Evolutionary conservation across 2,797 vertebrate species (phyloP).

Genomic region (Lagodon rhomboides): DNA sequence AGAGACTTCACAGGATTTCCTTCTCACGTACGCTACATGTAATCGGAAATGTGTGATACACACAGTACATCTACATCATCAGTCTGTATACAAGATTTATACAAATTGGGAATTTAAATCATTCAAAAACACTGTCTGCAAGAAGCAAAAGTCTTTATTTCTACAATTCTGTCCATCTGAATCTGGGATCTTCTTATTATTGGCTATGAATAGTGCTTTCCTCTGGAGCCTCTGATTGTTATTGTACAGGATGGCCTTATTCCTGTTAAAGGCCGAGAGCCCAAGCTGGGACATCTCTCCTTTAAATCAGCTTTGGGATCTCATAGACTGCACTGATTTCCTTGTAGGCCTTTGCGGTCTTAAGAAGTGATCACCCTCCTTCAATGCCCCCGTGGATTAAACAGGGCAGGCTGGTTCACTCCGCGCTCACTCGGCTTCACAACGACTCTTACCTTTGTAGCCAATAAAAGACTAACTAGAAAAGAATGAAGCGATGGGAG

Average conservation of each 20-base stretch:
- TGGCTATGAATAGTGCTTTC: slow-evolving; percentile 91
- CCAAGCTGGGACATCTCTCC: slow-evolving; percentile 93
- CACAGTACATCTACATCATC: slow-evolving; percentile 17
- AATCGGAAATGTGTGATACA: slow-evolving; percentile 40
- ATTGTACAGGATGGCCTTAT: slow-evolving; percentile 89
- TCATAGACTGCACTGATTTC: slow-evolving; percentile 94
- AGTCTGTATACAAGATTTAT: not conserved
- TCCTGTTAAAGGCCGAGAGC: slow-evolving; percentile 89
- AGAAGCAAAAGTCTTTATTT: slow-evolving; percentile 61
- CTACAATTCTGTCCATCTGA: slow-evolving; percentile 85
- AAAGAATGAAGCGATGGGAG: slow-evolving; percentile 97
- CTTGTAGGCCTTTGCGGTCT: slow-evolving; percentile 96
- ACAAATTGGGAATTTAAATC: slow-evolving; percentile 29
- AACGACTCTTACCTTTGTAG: slow-evolving; percentile 93
- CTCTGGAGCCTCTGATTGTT: slow-evolving; percentile 91
- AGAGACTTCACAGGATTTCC: slow-evolving; percentile 55
- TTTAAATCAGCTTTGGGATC: slow-evolving; percentile 98
- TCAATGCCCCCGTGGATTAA: slow-evolving; percentile 97
- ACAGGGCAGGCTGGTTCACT: slow-evolving; percentile 92
- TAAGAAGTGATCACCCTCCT: slow-evolving; percentile 98
- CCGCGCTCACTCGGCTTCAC: slow-evolving; percentile 89
- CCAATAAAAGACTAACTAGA: slow-evolving; percentile 99
- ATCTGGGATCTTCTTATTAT: slow-evolving; percentile 88
- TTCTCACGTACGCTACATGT: slow-evolving; percentile 30
- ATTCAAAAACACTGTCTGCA: slow-evolving; percentile 39